Evolutionary conservation across 2,113 vertebrate genomes (phyloP).

Genomic region (Siphamia tubifer): DNA sequence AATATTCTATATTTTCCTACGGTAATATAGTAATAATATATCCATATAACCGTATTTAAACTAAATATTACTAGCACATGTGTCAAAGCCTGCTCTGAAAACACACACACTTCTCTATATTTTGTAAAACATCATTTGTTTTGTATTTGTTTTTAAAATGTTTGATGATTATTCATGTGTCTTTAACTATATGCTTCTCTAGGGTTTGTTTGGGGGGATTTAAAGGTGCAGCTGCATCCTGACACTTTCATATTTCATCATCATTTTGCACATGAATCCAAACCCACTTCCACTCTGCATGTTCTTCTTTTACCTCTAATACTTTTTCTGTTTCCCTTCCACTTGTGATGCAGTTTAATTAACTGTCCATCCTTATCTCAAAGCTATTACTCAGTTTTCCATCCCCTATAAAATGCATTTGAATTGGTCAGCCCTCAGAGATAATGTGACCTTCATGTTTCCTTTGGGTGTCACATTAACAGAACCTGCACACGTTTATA

Average conservation of each 20-base stretch:
- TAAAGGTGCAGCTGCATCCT: background rate
- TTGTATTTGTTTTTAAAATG: too few relatives aligned
- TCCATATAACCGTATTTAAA: too few relatives aligned
- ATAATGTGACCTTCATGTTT: constrained; percentile 55
- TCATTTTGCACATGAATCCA: background rate
- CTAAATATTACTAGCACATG: too few relatives aligned
- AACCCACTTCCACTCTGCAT: background rate
- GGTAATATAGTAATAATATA: too few relatives aligned
- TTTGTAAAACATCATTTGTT: too few relatives aligned
- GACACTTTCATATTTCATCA: background rate
- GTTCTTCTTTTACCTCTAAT: background rate
- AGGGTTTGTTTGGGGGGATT: too few relatives aligned
- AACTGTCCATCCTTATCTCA: constrained; percentile 1
- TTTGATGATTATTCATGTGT: too few relatives aligned
- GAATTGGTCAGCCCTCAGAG: constrained; percentile 41
- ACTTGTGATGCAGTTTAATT: constrained; percentile 24
- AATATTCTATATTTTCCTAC: too few relatives aligned
- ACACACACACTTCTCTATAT: too few relatives aligned
- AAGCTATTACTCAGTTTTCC: constrained; percentile 24
- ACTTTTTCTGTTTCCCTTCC: background rate
- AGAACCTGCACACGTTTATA: background rate
- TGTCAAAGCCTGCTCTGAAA: too few relatives aligned
- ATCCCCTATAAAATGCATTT: constrained; percentile 25
- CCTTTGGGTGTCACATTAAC: background rate
- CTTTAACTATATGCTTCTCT: too few relatives aligned